A percentile compares a stretch with the other conserved stretches of the same genome.
These are phyloP conservation scores for Ecliptopera silaceata DNA, from an alignment of 2,888 invertebrate genomes.

Conservation along the genomic window DNA sequence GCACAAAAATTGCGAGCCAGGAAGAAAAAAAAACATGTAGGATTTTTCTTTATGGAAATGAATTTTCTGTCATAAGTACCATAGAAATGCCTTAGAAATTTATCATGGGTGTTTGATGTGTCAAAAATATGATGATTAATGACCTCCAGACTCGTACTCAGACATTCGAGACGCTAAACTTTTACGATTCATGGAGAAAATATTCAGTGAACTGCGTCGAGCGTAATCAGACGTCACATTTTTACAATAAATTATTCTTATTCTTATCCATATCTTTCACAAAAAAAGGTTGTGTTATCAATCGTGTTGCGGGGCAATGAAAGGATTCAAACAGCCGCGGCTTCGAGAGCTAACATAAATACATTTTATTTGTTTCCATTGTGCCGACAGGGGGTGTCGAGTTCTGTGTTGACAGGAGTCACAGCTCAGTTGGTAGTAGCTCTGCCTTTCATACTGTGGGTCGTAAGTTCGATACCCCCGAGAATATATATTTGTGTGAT, in stretches of 20 bases:
- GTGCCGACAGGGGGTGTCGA: too few species aligned
- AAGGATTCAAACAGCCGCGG: neutral
- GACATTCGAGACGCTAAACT: constrained; percentile 1
- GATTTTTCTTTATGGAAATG: too few species aligned
- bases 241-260: neutral
- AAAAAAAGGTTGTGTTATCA: neutral
- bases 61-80: too few species aligned
- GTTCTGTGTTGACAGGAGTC: neutral
- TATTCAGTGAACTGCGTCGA: neutral
- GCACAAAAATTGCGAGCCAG: too few species aligned
- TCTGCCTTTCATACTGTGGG: too few species aligned
- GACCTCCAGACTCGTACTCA: constrained; percentile 1
- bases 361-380: constrained; percentile 6
- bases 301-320: constrained; percentile 15
- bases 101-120: neutral
- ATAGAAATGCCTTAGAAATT: too few species aligned
- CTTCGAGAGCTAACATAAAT: constrained; percentile 5
- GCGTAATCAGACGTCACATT: neutral
- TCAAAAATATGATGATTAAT: constrained; percentile 15
- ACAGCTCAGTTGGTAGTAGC: neutral
- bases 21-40: too few species aligned
- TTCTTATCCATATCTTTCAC: too few species aligned
- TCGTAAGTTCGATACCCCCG: too few species aligned
- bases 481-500: too few species aligned
- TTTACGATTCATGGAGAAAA: constrained; percentile 1